phyloP scores from a whole-genome alignment of 2,797 vertebrate genomes.

The Podargus strigoides region DNA sequence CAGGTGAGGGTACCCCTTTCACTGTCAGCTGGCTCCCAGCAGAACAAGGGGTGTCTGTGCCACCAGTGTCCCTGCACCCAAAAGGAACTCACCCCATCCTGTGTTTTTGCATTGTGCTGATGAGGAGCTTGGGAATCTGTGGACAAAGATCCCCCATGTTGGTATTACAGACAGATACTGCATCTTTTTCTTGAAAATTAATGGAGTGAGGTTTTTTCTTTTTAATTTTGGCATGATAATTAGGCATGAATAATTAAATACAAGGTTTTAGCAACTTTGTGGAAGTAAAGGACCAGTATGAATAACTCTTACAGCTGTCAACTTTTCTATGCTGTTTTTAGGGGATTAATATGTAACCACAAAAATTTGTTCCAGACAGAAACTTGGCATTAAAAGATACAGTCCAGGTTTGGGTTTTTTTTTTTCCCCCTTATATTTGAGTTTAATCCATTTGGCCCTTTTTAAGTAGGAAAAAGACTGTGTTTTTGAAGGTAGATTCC shows the following conservation, averaged over 20 bases:
- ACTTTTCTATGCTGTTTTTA: constrained; percentile 41
- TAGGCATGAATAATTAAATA: constrained; percentile 7
- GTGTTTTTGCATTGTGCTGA: neutral
- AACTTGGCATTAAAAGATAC: constrained; percentile 19
- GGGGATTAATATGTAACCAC: constrained; percentile 38
- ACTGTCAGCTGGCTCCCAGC: neutral
- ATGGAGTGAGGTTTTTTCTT: neutral
- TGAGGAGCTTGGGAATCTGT: neutral
- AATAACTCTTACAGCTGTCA: constrained; percentile 22
- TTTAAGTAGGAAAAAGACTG: neutral
- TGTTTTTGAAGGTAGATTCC: constrained; percentile 24
- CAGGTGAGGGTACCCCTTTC: neutral
- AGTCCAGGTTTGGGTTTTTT: neutral
- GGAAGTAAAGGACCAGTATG: neutral
- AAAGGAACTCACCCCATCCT: neutral
- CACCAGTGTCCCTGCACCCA: neutral
- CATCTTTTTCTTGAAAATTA: neutral
- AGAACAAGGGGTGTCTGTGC: neutral
- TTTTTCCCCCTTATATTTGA: neutral
- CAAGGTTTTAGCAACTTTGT: constrained; percentile 6
- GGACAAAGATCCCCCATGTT: neutral
- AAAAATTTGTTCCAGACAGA: constrained; percentile 46
- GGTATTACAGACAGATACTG: neutral
- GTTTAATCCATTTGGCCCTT: neutral
- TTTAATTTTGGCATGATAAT: neutral